Evolutionary conservation across 2,797 vertebrate species (phyloP), one percentile per base, ranked within the genome.

Genomic region (Leptatherina wallacei): DNA sequence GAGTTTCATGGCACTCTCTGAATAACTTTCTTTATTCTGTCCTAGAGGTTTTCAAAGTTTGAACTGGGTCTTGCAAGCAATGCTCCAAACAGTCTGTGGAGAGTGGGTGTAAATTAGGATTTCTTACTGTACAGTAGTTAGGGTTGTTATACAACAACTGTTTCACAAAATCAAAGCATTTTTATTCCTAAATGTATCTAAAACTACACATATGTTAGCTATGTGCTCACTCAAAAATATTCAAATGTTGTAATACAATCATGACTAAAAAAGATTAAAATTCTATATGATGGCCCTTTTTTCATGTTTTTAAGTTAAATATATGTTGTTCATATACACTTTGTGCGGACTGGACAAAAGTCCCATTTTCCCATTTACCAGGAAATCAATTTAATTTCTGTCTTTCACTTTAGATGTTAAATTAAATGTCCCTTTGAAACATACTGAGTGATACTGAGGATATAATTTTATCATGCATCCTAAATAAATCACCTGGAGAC

Each of bases 381-480:
- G 60, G 68, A 62, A 71, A 84, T 87, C 83, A 89, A 87, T 90
- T 87, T 81, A 85, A 88, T 90, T 86, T 87, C 60, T 80, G 36
- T 82, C 33, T 47, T 73, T 89, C 88, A 83, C 83, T 89, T 85
- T 72, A 80, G 76, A 86, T 79, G 77, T 84, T 91, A 84, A 89
- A 88, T 91, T 86, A 87, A 90, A 86, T 89, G 80, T 86, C 74
- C 70, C 80, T 81, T 68, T 87, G 71, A 86, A 91, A 85, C 71
- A 87, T 16, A 87, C 82, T 58, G 60, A 49, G 47, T 44, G 64
- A 61, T n/a, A 77, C 66, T 44, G 61, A 65, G 85, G 77, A 62
- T 13, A 20, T 75, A 63, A 80, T 82, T 85, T 85, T 73, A 84
- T 80, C 35, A 52, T 77, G 67, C 65, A 80, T 84, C 76, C 85